These are phyloP conservation scores for Chaetura pelagica DNA, from an alignment of 2,113 vertebrate genomes.

Conservation along the genomic window DNA sequence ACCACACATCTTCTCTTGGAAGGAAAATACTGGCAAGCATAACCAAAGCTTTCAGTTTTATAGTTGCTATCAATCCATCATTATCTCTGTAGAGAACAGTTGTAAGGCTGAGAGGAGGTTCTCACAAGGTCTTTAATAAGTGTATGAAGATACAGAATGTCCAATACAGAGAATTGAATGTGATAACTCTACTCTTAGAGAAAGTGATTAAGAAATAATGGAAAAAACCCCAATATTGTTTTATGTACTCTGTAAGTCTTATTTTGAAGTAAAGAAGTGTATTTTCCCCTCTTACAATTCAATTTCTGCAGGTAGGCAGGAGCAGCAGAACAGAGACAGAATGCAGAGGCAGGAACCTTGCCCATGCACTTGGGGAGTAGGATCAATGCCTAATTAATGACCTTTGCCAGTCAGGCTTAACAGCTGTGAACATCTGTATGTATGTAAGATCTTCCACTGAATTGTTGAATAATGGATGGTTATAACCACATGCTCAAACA, in stretches of 20 bases:
- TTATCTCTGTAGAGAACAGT: not conserved
- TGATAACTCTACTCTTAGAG: not conserved
- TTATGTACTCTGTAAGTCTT: not conserved
- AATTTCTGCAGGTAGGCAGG: not conserved
- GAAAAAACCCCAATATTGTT: not conserved
- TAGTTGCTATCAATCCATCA: not conserved
- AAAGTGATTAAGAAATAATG: not conserved
- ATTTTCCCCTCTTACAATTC: not conserved
- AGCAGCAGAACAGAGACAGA: not conserved
- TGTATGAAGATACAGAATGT: not conserved
- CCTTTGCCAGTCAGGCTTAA: not conserved
- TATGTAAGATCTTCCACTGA: not conserved
- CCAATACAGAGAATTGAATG: not conserved
- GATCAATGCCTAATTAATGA: not conserved
- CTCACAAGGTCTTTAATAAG: not conserved
- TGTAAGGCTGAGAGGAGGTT: not conserved
- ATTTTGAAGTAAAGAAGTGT: not conserved
- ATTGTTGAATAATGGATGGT: not conserved
- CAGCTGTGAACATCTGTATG: not conserved
- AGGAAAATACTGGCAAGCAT: not conserved
- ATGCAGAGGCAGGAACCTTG: not conserved
- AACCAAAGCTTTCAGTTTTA: not conserved
- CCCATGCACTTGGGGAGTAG: not conserved
- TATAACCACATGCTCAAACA: not conserved
- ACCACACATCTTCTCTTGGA: not conserved